Base-by-base conservation (phyloP, 2,888 invertebrate genomes). In the Caenorhabditis wallacei region DNA sequence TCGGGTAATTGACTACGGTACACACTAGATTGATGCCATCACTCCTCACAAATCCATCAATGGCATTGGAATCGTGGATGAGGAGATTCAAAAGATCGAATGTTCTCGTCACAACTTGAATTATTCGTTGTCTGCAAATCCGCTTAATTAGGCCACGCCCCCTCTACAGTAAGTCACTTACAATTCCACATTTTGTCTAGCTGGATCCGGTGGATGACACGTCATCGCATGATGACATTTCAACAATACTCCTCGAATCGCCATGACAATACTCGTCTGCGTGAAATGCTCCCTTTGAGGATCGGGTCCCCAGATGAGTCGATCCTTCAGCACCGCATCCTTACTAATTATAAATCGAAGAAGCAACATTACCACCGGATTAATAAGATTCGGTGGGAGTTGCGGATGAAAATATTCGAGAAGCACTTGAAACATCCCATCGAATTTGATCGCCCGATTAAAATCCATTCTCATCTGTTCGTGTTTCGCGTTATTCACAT, bases 321-420 rank as follows among this genome's bases (percentile, higher is more conserved):
- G 40, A 24, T 82, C 57, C 51, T 80, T 83, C 22, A 83, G 30
- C 1, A 5, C 2, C 0, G 46, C 18, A 57, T 83, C 79, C 18
- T 79, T 74, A 30, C 71, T 72, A 20, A 66, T 57, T 1, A 83
- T 35, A 30, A 69, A 72, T 4, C 70, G 68, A 10, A 66, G 63
- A 13, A 68, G 63, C 35, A 30, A 37, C 35, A 54, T 56, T 24
- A 74, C 48, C 5, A 37, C 22, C 8, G 40, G 66, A 22, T 68
- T 30, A 16, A 76, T 7, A 11, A 37, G 16, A 11, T 4, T 10
- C 1, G 59, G 30, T 8, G 61, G 74, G 16, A 54, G 3, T 18
- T 11, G 30, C 7, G 18, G 18, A n/a, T 46, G 10, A 7, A 74
- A 63, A 35, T 54, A 56, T 2, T 22, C 11, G 4, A 66, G 46